phyloP scores from a whole-genome alignment of 2,113 vertebrate species.

The Dipodomys ordii region DNA sequence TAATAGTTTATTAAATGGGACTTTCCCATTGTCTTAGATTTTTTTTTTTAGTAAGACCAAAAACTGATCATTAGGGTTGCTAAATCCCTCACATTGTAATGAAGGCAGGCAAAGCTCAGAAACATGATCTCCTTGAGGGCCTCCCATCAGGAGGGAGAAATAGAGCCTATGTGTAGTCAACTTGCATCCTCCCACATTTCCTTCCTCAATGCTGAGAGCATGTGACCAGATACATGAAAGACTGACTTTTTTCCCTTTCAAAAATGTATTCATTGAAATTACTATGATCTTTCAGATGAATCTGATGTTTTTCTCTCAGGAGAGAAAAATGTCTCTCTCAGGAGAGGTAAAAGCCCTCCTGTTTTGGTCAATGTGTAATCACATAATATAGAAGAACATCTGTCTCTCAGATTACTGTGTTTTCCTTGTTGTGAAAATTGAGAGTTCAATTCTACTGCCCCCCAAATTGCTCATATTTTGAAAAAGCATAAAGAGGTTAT shows the following conservation, averaged over 20 bases:
- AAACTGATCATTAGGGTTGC: constrained; percentile 33
- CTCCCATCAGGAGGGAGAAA: not conserved
- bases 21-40: constrained; percentile 58
- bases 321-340: no score
- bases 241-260: not conserved
- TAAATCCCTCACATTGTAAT: constrained; percentile 13
- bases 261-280: not conserved
- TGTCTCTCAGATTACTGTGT: not conserved
- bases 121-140: not conserved
- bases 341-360: not conserved
- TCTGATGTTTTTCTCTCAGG: constrained; percentile 20
- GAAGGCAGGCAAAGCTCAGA: constrained; percentile 23
- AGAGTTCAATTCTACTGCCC: not conserved
- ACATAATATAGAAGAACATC: not conserved
- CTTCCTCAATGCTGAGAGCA: not conserved
- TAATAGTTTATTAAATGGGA: constrained; percentile 56
- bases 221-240: not conserved
- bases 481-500: constrained; percentile 5
- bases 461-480: not conserved
- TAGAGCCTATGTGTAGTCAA: not conserved
- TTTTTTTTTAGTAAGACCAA: constrained; percentile 48
- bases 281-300: constrained; percentile 26
- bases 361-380: not conserved
- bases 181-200: not conserved
- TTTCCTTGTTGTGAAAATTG: not conserved